Percentiles rank a stretch among this genome's conserved stretches.
Conservation (phyloP, 2,113 vertebrate species). For the Pyrgilauda ruficollis region DNA sequence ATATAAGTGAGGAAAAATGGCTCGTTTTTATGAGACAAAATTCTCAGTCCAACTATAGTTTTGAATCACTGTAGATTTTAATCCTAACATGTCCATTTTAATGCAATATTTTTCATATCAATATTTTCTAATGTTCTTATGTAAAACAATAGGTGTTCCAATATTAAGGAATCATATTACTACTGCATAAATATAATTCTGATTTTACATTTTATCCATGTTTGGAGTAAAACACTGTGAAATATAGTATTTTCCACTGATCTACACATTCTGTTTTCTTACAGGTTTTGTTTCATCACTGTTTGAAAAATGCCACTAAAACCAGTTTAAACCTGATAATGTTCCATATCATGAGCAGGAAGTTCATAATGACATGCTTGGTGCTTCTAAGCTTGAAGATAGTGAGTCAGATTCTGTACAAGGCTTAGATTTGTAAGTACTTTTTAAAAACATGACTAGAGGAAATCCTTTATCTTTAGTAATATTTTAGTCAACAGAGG, state of each 20-base stretch:
- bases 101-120: not conserved
- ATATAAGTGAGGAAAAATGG: not conserved
- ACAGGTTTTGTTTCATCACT: not conserved
- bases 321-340: not conserved
- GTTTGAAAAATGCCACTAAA: not conserved
- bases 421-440: not conserved
- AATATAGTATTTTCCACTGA: not conserved
- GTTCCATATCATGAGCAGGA: not conserved
- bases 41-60: not conserved
- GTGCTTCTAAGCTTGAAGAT: not conserved
- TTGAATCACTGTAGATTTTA: not conserved
- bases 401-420: not conserved
- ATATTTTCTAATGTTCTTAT: not conserved
- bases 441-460: not conserved
- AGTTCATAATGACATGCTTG: not conserved
- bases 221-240: not conserved
- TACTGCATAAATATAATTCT: not conserved
- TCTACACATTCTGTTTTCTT: not conserved
- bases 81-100: not conserved
- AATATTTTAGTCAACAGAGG: conserved; percentile 20
- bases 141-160: not conserved
- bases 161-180: not conserved
- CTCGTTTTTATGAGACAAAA: not conserved
- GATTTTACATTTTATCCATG: not conserved
- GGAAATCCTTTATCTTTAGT: conserved; percentile 1